Evolutionary conservation across 2,113 vertebrate species (phyloP), one percentile per base, ranked within the genome.

Genomic region (Falco punctatus): DNA sequence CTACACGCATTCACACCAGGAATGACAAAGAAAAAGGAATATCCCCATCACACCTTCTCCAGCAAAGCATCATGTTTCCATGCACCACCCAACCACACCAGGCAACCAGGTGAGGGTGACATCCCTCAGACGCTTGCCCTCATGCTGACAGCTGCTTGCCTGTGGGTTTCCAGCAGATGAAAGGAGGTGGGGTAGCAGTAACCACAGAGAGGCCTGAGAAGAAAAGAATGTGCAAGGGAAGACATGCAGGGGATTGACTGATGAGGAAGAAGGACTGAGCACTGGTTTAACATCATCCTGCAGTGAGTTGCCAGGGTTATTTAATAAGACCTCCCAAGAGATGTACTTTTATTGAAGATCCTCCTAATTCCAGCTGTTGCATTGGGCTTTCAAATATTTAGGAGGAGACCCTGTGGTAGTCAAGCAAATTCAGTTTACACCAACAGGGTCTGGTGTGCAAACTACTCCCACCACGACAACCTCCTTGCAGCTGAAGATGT

Each of bases 1-100:
- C 42, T 59, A 22, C 24, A 51, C 1, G 2, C 1, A 0, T 48
- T n/a, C 42, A 30, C 52, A 72, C 17, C 0, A 1, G 74, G 69
- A 70, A 82, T 0, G 0, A 57, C 8, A 51, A 61, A 62, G 28
- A 58, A 51, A 79, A 66, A 51, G 15, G 19, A 66, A 22, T 55
- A 40, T 35, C 40, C 11, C 32, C 10, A 12, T 72, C 26, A 62
- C 0, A 0, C 40, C 23, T 82, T 52, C 92, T 64, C 32, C 38
- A 92, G 38, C 13, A 51, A 74, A 78, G 32, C 1, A 2, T 2
- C 0, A 0, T 21, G 4, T 81, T 88, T 74, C 38, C 38, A 35
- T 0, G 0, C 4, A 15, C 35, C 23, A 54, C 33, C 33, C 18
- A 27, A 16, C 12, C 13, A 38, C 49, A 30, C 11, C 30, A 71